Evolutionary conservation across 2,797 vertebrate species (phyloP).

Genomic region (Labroides dimidiatus): DNA sequence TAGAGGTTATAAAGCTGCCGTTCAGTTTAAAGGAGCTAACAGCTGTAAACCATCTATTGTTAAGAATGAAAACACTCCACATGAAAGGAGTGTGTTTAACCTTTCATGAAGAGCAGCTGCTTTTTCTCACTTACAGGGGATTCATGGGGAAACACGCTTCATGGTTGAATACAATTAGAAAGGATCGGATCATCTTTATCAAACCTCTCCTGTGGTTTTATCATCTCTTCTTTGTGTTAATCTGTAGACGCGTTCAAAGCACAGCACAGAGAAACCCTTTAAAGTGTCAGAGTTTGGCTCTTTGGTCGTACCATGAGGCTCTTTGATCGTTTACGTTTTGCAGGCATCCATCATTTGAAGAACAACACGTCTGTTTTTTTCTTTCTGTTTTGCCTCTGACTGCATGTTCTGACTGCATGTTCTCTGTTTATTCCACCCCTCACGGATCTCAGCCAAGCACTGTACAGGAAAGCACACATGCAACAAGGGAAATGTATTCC

Average conservation of each 20-base stretch:
- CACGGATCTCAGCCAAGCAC: neutral
- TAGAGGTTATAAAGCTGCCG: conserved; percentile 31
- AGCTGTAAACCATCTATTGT: conserved; percentile 45
- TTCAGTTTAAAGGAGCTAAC: conserved; percentile 7
- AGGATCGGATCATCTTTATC: neutral
- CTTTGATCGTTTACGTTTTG: conserved; percentile 4
- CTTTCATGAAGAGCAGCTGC: conserved; percentile 19
- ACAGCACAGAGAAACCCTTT: neutral
- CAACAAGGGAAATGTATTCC: too few species aligned
- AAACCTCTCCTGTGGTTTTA: neutral
- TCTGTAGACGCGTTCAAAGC: neutral
- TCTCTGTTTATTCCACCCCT: neutral
- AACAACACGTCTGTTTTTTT: neutral
- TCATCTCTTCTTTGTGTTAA: neutral
- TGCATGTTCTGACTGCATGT: too few species aligned
- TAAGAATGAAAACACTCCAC: conserved; percentile 8
- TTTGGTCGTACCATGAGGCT: neutral
- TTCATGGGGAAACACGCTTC: neutral
- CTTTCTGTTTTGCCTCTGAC: neutral
- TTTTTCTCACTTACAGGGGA: neutral
- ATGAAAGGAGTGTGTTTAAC: conserved; percentile 14
- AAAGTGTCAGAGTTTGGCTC: neutral
- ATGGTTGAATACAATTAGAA: neutral
- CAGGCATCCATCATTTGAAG: neutral
- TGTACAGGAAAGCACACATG: neutral